Evolutionary conservation across 2,113 vertebrate genomes (phyloP).

Genomic region (Myiozetetes cayanensis): DNA sequence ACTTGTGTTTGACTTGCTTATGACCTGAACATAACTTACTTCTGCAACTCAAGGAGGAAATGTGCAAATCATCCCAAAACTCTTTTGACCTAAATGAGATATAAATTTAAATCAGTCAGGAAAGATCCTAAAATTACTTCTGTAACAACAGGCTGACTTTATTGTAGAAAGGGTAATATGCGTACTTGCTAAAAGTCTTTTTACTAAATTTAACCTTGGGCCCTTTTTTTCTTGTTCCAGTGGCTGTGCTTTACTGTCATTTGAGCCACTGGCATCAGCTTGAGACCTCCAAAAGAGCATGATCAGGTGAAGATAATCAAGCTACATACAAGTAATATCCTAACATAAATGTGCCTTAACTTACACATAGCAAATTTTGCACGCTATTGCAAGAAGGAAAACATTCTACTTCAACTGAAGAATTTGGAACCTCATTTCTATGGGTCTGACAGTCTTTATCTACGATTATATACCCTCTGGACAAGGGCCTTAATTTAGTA

Average conservation of each 20-base stretch:
- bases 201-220: neutral
- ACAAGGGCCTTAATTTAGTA: neutral
- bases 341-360: neutral
- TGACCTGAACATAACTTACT: neutral
- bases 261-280: conserved; percentile 33
- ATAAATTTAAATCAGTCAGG: neutral
- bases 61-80: neutral
- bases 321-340: neutral
- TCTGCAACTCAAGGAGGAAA: neutral
- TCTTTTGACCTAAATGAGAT: neutral
- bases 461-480: neutral
- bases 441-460: neutral
- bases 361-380: neutral
- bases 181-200: neutral
- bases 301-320: neutral
- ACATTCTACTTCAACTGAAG: neutral
- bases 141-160: neutral
- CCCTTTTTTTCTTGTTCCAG: conserved; percentile 15
- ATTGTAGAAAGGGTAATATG: neutral
- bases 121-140: neutral
- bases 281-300: neutral
- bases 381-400: neutral
- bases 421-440: neutral
- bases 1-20: fast-evolving
- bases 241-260: conserved; percentile 77